Evolutionary conservation across 2,797 vertebrate genomes (phyloP), one percentile per base, ranked within the genome.

Genomic region (Cossypha caffra): DNA sequence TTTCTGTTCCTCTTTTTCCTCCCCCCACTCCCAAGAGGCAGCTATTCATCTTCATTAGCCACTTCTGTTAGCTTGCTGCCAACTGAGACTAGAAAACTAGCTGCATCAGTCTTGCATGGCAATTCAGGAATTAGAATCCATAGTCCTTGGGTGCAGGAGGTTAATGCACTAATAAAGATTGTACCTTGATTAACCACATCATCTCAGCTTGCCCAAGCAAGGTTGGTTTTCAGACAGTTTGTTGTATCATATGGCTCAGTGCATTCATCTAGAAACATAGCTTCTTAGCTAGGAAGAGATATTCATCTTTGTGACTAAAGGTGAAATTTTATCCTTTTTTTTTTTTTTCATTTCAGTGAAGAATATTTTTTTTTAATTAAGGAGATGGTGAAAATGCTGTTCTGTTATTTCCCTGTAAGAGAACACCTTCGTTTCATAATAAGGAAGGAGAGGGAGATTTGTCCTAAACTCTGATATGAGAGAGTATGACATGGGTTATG

Each of bases 161-260:
- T 96, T 97, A 97, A 96, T 95, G 90, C 90, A 93, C 90, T 96
- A 96, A 97, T 96, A 97, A 97, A 97, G 92, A 86, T 94, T 96
- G 92, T 77, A 79, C 96, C 83, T 94, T 97, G 95, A 97, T 96
- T 96, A 97, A 95, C 93, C 96, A 90, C 90, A 95, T 96, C 86
- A 90, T 94, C 79, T 86, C 71, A 91, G 86, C 90, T 95, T 95
- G 88, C 90, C 81, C 43, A 54, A 59, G 86, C 90, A 88, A 89
- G 45, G 45, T 67, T 71, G 42, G 11, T 88, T 96, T 86, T 92
- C 88, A 91, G 90, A 59, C 72, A 73, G 62, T 95, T 95, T 94
- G 86, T 95, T 88, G 45, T 86, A 86, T 96, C 67, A 31, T 69
- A 83, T 62, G 79, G 57, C 69, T 88, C 67, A 79, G 11, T 69